phyloP scores from a whole-genome alignment of 1,140 invertebrate species.

The Aphidius ervi region DNA sequence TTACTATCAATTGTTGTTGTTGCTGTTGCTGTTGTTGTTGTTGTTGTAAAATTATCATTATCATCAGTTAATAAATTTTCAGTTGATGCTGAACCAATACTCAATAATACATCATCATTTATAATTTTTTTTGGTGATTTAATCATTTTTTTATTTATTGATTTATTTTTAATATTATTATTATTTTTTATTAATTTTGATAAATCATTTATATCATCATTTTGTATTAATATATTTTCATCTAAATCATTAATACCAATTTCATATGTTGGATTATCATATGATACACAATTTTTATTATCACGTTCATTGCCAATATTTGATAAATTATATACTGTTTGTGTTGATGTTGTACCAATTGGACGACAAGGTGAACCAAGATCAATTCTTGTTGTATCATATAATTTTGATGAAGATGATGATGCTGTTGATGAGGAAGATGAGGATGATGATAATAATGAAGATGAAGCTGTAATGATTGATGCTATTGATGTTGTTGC shows the following conservation, averaged over 20 bases:
- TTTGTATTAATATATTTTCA: conserved; percentile 38
- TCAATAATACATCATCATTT: conserved; percentile 32
- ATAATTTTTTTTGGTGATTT: conserved; percentile 15
- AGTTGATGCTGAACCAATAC: conserved; percentile 47
- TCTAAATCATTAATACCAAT: conserved; percentile 44
- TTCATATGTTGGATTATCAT: conserved; percentile 50
- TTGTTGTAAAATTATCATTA: conserved; percentile 15
- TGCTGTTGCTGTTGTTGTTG: background rate
- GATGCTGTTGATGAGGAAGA: too few species aligned
- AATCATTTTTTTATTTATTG: conserved; percentile 12
- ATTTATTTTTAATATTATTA: conserved; percentile 17
- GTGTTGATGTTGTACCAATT: conserved; percentile 36
- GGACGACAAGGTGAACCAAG: conserved; percentile 43
- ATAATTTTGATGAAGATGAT: conserved; percentile 28
- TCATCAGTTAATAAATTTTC: conserved; percentile 50
- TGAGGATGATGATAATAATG: too few species aligned
- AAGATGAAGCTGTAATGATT: too few species aligned
- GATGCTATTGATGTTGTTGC: too few species aligned
- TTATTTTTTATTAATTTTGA: conserved; percentile 39
- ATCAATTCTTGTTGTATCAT: conserved; percentile 43
- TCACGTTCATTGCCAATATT: conserved; percentile 24
- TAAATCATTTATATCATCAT: conserved; percentile 44
- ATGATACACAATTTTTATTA: conserved; percentile 25
- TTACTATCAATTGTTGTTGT: background rate
- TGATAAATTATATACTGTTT: conserved; percentile 21